Evolutionary conservation across 1,140 invertebrate species (phyloP).

Genomic region (Nasonia giraulti): DNA sequence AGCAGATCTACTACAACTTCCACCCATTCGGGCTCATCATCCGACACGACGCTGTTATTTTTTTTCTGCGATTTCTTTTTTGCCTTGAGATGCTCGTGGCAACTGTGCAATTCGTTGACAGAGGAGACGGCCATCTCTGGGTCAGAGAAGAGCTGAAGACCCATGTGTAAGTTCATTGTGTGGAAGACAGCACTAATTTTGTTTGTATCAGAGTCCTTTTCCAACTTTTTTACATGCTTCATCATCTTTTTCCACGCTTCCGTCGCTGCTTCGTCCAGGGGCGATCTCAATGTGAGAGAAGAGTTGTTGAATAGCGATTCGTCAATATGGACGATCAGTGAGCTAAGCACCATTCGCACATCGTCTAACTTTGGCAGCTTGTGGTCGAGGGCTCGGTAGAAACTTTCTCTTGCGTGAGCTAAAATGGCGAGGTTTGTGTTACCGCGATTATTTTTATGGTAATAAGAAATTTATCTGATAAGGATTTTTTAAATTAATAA

Average conservation of each 20-base stretch:
- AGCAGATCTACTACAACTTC: conserved; percentile 87
- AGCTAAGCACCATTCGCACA: conserved; percentile 75
- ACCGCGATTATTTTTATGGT: conserved; percentile 6
- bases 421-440: conserved; percentile 49
- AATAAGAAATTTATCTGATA: conserved; percentile 27
- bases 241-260: conserved; percentile 79
- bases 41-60: conserved; percentile 57
- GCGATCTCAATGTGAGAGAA: conserved; percentile 67
- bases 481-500: conserved; percentile 31
- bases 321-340: conserved; percentile 76
- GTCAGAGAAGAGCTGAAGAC: conserved; percentile 82
- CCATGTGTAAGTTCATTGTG: conserved; percentile 81
- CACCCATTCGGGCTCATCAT: conserved; percentile 82
- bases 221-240: conserved; percentile 64
- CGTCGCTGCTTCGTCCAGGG: conserved; percentile 75
- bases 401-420: conserved; percentile 77
- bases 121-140: conserved; percentile 79
- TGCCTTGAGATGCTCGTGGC: conserved; percentile 78
- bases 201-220: conserved; percentile 59
- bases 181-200: conserved; percentile 74
- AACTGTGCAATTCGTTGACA: conserved; percentile 81
- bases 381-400: conserved; percentile 79
- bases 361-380: conserved; percentile 78
- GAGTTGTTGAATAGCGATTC: conserved; percentile 72
- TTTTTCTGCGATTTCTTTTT: conserved; percentile 69